Evolutionary conservation across 2,113 vertebrate genomes (phyloP).

Genomic region (Psammodynastes pulverulentus): DNA sequence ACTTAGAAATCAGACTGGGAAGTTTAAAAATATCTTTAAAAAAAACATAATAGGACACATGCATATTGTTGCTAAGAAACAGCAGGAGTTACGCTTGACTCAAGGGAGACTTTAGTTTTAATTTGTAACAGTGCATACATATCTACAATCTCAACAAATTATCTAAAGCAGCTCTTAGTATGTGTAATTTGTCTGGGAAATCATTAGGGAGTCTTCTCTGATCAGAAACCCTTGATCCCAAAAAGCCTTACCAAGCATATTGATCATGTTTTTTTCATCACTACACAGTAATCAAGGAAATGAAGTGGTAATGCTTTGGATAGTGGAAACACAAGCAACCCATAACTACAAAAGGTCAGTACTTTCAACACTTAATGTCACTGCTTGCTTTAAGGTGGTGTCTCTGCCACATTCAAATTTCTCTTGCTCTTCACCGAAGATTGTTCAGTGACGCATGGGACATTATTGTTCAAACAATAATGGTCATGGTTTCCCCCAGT

Average conservation of each 20-base stretch:
- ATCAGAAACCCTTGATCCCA: not conserved
- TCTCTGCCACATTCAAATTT: not conserved
- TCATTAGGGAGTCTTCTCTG: not conserved
- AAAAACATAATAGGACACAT: not conserved
- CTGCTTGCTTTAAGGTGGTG: not conserved
- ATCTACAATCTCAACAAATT: not conserved
- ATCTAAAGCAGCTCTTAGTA: not conserved
- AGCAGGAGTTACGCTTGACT: not conserved
- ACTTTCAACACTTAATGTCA: not conserved
- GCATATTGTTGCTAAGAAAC: not conserved
- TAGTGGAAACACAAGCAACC: not conserved
- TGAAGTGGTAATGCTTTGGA: not conserved
- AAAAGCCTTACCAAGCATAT: not conserved
- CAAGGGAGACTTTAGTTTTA: not conserved
- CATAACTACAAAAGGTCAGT: not conserved
- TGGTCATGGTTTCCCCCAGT: not conserved
- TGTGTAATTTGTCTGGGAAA: not conserved
- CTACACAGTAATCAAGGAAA: not conserved
- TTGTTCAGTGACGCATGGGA: not conserved
- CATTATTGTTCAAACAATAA: not conserved
- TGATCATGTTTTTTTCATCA: not conserved
- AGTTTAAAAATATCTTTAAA: not conserved
- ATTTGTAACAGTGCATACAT: not conserved
- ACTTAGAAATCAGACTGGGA: not conserved
- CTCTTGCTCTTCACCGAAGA: not conserved